Conservation (phyloP, 2,797 vertebrate species). For the Choloepus didactylus region DNA sequence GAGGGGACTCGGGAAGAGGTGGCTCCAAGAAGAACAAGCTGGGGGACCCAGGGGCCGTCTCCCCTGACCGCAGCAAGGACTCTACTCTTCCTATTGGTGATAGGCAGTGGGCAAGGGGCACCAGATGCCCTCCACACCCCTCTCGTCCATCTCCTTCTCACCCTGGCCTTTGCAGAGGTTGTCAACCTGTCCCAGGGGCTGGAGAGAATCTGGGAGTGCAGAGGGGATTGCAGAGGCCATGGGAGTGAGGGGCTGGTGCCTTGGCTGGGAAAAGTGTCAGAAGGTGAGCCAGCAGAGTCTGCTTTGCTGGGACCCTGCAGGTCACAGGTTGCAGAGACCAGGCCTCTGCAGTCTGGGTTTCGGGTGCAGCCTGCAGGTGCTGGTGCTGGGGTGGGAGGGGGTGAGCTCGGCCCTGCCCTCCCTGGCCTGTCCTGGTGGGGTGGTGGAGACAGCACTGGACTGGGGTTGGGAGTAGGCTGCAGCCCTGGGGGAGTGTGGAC, state of each 20-base stretch:
- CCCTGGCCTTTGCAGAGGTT: not conserved
- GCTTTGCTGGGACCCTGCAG: not conserved
- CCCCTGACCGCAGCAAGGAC: not conserved
- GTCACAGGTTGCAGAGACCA: not conserved
- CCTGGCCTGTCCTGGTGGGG: not conserved
- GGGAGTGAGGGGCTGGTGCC: not conserved
- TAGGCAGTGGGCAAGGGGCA: not conserved
- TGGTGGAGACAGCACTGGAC: not conserved
- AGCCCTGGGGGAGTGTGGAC: not conserved
- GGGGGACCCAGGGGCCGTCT: not conserved
- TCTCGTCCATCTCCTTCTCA: not conserved
- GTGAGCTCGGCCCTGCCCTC: not conserved
- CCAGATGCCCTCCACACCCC: not conserved
- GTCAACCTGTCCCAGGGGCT: not conserved
- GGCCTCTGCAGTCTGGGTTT: not conserved
- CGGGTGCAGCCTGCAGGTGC: fast-evolving
- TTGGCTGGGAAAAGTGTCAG: not conserved
- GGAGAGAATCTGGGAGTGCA: not conserved
- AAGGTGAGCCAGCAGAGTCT: not conserved
- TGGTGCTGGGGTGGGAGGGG: not conserved
- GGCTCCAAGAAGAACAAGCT: not conserved
- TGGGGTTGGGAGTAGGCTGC: not conserved
- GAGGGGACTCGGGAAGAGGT: not conserved
- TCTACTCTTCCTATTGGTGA: not conserved
- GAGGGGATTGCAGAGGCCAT: not conserved